Conservation (phyloP, 92 coral and sea anemone genomes). For the Ricordea florida region DNA sequence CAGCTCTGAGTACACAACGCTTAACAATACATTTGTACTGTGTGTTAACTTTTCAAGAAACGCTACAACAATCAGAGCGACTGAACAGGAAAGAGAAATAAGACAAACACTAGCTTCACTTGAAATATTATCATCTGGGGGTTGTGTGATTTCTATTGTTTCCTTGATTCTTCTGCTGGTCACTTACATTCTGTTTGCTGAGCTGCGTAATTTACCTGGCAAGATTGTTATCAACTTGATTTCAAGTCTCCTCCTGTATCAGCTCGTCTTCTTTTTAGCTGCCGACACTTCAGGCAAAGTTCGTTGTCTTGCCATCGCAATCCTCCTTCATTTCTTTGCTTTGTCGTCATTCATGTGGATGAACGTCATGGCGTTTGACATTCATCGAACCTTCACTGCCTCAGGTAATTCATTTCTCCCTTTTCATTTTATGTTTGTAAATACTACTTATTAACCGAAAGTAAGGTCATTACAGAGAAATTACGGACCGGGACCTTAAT, state of each 20-base stretch:
- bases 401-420: not conserved
- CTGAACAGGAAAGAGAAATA: too few species aligned
- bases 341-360: constrained; percentile 62
- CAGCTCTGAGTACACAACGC: not conserved
- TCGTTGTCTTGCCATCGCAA: constrained; percentile 32
- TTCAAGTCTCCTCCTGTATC: constrained; percentile 20
- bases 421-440: not conserved
- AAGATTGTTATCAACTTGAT: constrained; percentile 42
- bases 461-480: not conserved
- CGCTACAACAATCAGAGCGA: not conserved
- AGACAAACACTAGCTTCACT: not conserved
- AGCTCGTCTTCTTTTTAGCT: constrained; percentile 19
- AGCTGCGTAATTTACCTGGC: constrained; percentile 52
- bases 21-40: not conserved
- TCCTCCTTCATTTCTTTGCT: constrained; percentile 36
- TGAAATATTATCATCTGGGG: not conserved
- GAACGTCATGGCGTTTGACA: constrained; percentile 70
- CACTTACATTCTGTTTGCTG: constrained; percentile 29
- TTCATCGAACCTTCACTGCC: constrained; percentile 33
- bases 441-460: not conserved
- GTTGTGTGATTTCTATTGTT: constrained; percentile 22
- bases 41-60: not conserved
- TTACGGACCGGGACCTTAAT: not conserved
- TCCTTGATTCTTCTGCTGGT: constrained; percentile 33
- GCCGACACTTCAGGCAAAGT: not conserved